Evolutionary conservation across 2,888 invertebrate genomes (phyloP).

Genomic region (Terebella lapidaria): DNA sequence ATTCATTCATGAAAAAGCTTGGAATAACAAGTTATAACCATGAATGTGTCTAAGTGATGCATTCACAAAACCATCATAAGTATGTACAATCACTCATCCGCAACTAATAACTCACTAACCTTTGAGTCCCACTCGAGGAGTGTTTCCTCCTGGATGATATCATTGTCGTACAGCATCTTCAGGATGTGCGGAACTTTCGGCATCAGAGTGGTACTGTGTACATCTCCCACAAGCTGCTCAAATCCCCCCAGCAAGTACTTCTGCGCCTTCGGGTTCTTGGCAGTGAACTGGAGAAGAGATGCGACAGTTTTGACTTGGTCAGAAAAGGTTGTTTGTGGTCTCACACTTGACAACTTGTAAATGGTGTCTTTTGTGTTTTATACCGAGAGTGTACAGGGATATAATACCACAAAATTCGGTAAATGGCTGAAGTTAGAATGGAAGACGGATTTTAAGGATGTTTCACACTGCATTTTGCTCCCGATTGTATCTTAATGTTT

Average conservation of each 20-base stretch:
- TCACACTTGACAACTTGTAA: no score
- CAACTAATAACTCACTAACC: no score
- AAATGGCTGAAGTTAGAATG: background rate
- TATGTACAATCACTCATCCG: background rate
- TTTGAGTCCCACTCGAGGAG: slow-evolving; percentile 94
- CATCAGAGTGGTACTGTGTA: slow-evolving; percentile 71
- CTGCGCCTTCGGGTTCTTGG: slow-evolving; percentile 56
- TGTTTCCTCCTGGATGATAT: slow-evolving; percentile 90
- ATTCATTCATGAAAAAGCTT: no score
- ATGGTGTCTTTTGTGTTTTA: no score
- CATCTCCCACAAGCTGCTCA: slow-evolving; percentile 78
- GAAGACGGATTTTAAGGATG: background rate
- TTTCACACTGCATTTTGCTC: no score
- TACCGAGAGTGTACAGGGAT: no score
- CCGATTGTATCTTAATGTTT: no score
- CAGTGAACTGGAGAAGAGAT: slow-evolving; percentile 46
- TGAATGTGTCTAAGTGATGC: background rate
- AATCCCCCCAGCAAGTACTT: slow-evolving; percentile 88
- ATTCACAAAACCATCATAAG: background rate
- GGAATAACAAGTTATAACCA: no score
- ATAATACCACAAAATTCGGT: background rate
- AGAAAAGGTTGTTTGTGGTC: no score
- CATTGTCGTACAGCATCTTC: slow-evolving; percentile 87
- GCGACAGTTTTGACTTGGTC: background rate
- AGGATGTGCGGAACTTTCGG: slow-evolving; percentile 82